Evolutionary conservation across 2,797 vertebrate genomes (phyloP), one percentile per base, ranked within the genome.

Genomic region (Streptopelia turtur): DNA sequence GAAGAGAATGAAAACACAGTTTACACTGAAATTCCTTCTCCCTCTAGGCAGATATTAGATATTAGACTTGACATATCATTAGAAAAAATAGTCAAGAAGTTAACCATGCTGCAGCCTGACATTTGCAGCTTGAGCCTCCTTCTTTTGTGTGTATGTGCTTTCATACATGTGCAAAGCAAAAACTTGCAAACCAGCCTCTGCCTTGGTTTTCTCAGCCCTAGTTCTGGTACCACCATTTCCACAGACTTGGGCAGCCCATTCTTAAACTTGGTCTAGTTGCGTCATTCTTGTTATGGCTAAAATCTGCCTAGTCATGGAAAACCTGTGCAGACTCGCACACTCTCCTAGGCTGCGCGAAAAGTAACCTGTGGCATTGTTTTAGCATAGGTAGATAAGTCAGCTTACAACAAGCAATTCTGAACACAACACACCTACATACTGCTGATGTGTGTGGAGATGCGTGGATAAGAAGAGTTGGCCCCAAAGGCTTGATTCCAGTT

Each of bases 81-180:
- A n/a, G 77, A 79, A 78, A 74, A 76, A 65, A 74, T 95, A 93
- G 50, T 96, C 8, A 94, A 47, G 77, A 98, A 98, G 88, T 97
- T 97, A 96, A 98, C 94, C 76, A 96, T 96, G 97, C 97, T 94
- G 60, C 96, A 98, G 85, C 94, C 95, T 89, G 97, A 95, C 53
- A 97, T 77, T 70, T 95, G 96, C 93, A 90, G 88, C 87, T 92
- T 25, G 10, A 68, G 90, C 66, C 78, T 97, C 96, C 55, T 45
- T 81, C 63, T 13, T 35, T 72, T 72, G 21, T 69, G 23, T 74
- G 25, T 66, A 27, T 10, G 4, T 27, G 39, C 80, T 80, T 71
- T 41, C 18, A 66, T 53, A 13, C 9, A 39, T 0, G 1, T 52
- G 14, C n/a, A 90, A 52, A 53, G 43, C 53, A 84, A 85, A 89